phyloP scores from a whole-genome alignment of 1,140 invertebrate species.

The Frieseomelitta varia region DNA sequence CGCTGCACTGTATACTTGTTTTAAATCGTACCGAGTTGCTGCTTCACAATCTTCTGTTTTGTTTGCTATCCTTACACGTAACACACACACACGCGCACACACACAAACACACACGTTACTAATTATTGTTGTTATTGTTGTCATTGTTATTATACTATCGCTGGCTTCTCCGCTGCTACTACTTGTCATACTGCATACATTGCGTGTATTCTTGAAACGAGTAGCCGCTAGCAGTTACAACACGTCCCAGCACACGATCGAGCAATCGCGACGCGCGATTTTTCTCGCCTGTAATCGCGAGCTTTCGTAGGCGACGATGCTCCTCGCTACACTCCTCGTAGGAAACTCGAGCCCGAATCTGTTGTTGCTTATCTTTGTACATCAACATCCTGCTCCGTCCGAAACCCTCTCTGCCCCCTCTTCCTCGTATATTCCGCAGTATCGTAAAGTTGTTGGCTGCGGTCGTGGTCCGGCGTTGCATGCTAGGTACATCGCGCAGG shows the following conservation, averaged over 20 bases:
- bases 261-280: neutral
- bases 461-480: slow-evolving; percentile 11
- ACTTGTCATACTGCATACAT: neutral
- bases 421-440: slow-evolving; percentile 12
- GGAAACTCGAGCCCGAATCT: slow-evolving; percentile 33
- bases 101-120: neutral
- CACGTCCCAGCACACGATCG: neutral
- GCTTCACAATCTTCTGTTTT: slow-evolving; percentile 52
- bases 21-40: slow-evolving; percentile 45
- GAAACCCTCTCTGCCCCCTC: neutral
- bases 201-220: neutral
- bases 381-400: neutral
- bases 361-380: slow-evolving; percentile 39
- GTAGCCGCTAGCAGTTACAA: neutral
- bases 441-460: slow-evolving; percentile 9
- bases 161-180: neutral
- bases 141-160: neutral
- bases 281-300: neutral
- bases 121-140: slow-evolving; percentile 35
- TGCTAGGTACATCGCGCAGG: neutral
- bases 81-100: neutral
- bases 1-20: slow-evolving; percentile 29
- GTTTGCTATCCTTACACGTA: neutral
- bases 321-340: slow-evolving; percentile 31
- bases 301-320: slow-evolving; percentile 41